Conservation (phyloP, 2,797 vertebrate species). For the Lagodon rhomboides region DNA sequence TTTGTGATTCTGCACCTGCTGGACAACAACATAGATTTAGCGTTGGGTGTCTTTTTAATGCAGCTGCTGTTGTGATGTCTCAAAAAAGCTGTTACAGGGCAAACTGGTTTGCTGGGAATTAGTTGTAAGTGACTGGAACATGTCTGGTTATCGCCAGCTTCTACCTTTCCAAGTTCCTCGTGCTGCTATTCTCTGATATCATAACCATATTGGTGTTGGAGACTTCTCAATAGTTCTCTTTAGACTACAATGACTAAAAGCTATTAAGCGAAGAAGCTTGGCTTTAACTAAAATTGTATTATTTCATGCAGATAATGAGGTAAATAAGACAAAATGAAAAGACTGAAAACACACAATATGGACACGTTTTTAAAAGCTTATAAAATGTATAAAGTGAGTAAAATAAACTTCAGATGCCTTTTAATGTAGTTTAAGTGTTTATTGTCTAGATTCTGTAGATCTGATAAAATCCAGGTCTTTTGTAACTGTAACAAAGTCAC, state of each 20-base stretch:
- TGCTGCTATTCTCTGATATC: neutral
- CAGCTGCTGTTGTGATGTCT: neutral
- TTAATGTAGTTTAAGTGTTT: neutral
- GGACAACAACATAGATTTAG: neutral
- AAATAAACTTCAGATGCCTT: neutral
- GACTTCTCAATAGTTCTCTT: neutral
- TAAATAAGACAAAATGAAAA: neutral
- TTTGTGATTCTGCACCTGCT: slow-evolving; percentile 30
- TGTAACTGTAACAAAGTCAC: no score
- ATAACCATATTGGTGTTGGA: neutral
- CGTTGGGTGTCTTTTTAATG: neutral
- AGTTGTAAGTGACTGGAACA: neutral
- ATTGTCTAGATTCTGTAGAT: neutral
- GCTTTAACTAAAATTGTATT: neutral
- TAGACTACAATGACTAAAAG: neutral
- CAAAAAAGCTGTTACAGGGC: neutral
- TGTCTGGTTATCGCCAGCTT: neutral
- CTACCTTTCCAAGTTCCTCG: neutral
- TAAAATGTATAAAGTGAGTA: neutral
- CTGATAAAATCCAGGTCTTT: neutral
- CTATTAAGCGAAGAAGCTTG: neutral
- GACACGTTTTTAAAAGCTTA: neutral
- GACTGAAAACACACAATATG: neutral
- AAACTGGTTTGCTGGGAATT: neutral
- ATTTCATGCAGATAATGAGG: neutral